Conservation (phyloP, 2,797 vertebrate genomes). For the Mormyrus proboscirostris region DNA sequence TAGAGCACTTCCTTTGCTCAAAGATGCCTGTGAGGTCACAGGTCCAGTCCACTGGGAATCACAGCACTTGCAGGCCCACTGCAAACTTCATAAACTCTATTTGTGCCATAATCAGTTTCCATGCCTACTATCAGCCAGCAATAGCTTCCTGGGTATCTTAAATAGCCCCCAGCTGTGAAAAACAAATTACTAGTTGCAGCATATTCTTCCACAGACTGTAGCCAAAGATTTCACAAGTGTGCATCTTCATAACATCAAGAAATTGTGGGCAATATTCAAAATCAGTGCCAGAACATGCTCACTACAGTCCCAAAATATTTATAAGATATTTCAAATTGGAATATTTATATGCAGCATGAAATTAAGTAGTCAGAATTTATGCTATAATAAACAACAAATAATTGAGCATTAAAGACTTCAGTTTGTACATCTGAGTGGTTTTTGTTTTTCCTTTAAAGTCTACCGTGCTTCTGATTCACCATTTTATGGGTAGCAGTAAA, state of each 20-base stretch:
- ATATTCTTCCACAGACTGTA: neutral
- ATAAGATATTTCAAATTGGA: neutral
- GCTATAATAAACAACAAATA: neutral
- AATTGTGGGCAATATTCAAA: neutral
- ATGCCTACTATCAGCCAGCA: neutral
- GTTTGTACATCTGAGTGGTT: neutral
- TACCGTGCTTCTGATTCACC: neutral
- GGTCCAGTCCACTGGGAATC: neutral
- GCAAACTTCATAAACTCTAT: neutral
- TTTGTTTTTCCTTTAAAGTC: neutral
- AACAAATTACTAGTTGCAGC: neutral
- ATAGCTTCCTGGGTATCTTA: neutral
- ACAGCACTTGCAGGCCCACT: no score
- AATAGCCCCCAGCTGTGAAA: neutral
- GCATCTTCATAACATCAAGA: neutral
- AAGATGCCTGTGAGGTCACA: neutral
- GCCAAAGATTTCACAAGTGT: constrained; percentile 1
- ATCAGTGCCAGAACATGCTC: neutral
- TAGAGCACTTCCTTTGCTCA: neutral
- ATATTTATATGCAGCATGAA: neutral
- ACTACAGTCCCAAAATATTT: neutral
- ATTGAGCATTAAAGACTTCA: neutral
- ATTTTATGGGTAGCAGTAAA: neutral
- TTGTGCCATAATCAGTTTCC: neutral
- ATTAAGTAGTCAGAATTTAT: neutral